phyloP scores from a whole-genome alignment of 2,888 invertebrate species.

The Papilio elwesi region DNA sequence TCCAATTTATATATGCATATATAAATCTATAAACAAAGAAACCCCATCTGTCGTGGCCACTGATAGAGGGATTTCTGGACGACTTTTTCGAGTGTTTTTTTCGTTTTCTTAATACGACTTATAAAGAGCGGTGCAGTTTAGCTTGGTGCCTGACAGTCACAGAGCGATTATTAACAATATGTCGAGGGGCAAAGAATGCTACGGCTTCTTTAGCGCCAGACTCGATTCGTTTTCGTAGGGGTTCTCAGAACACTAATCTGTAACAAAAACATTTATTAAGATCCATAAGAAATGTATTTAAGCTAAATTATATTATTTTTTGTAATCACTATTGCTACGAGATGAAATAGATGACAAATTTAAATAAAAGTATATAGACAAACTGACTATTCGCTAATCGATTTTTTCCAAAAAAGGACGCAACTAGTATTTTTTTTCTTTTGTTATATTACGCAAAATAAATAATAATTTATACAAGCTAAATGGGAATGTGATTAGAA shows the following conservation, averaged over 20 bases:
- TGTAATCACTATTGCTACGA: too few relatives aligned
- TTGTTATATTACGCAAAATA: too few relatives aligned
- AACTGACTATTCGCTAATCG: too few relatives aligned
- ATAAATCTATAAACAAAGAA: constrained; percentile 62
- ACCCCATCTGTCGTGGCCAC: constrained; percentile 78
- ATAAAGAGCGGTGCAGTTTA: constrained; percentile 77
- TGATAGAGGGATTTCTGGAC: constrained; percentile 63
- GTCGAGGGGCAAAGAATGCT: constrained; percentile 67
- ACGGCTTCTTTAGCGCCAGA: constrained; percentile 59
- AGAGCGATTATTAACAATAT: constrained; percentile 72
- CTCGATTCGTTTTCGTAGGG: constrained; percentile 80
- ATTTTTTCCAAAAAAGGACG: too few relatives aligned
- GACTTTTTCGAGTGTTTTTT: constrained; percentile 66
- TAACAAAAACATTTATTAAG: constrained; percentile 57
- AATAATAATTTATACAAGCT: too few relatives aligned
- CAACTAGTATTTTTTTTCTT: too few relatives aligned
- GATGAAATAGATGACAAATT: too few relatives aligned
- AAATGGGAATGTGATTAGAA: too few relatives aligned
- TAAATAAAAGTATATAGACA: too few relatives aligned
- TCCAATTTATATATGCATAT: constrained; percentile 81
- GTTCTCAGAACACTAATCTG: constrained; percentile 73
- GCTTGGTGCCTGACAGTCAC: constrained; percentile 71
- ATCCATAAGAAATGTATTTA: not conserved
- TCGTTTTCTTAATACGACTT: constrained; percentile 71
- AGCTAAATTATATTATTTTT: too few relatives aligned